Conservation (phyloP, 2,797 vertebrate species). For the Lutra lutra region DNA sequence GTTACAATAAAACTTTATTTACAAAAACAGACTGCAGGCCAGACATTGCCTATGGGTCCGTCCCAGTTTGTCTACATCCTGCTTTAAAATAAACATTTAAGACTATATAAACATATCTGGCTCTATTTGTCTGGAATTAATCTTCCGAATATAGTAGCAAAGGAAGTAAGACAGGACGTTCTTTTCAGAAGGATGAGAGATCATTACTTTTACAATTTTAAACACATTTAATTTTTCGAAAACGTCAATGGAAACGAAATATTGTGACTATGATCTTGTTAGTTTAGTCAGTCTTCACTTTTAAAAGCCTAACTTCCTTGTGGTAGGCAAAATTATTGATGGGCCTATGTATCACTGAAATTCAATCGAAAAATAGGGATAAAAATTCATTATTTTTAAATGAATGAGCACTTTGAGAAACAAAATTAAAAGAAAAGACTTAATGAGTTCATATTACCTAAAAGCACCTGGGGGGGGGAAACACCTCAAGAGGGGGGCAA, state of each 20-base stretch:
- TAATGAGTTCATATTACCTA: not conserved
- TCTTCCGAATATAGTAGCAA: not conserved
- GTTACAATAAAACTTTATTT: constrained; percentile 2
- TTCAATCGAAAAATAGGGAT: not conserved
- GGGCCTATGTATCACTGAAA: not conserved
- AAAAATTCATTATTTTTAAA: constrained; percentile 36
- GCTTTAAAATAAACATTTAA: constrained; percentile 40
- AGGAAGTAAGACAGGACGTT: not conserved
- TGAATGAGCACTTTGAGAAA: not conserved
- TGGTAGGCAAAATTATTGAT: not conserved
- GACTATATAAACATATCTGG: not conserved
- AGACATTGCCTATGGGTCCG: not conserved
- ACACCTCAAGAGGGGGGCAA: not conserved
- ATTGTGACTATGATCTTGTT: not conserved
- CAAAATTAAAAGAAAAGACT: constrained; percentile 34
- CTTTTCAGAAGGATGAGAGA: not conserved
- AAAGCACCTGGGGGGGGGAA: not conserved
- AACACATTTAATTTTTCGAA: constrained; percentile 3
- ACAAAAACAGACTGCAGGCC: not conserved
- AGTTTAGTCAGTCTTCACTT: not conserved
- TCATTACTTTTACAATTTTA: not conserved
- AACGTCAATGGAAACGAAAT: not conserved
- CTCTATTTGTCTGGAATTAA: not conserved
- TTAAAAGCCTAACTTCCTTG: not conserved
- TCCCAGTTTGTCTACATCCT: not conserved